Base-by-base conservation (phyloP, 2,797 vertebrate species). In the Propithecus perrieri region DNA sequence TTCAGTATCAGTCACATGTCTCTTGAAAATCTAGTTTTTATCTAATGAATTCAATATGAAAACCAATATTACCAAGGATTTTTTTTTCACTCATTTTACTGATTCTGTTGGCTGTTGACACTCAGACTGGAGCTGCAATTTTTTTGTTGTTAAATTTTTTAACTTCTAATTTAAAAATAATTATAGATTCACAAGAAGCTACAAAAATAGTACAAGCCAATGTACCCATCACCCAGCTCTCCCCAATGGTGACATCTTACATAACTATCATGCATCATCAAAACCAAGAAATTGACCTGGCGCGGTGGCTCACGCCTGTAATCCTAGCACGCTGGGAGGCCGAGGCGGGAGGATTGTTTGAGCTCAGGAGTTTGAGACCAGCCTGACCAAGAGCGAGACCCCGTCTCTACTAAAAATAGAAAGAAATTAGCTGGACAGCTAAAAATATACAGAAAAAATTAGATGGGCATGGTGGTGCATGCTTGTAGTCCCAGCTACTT, bases 11-110 rank as follows among this genome's bases (percentile, higher is more conserved):
- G 11, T 84, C 22, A 93, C 28, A 43, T 18, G 6, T 57, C 22
- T 91, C 22, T 95, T 91, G 61, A 78, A 85, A 91, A 61, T 93
- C 7, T 79, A 83, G 35, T n/a, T 88, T 91, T 86, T 69, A 30
- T 75, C 61, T n/a, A 86, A 10, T 28, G 38, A 89, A 43, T 55
- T 61, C 65, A 71, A 74, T 33, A 63, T 28, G 74, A 87, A 94
- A 93, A 93, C 35, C 59, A 89, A 5, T 48, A 91, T 76, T 57
- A 65, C 9, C 46, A 50, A 88, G 53, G 65, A 22, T 14, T 41
- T 69, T 57, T 57, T 18, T 28, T 61, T 48, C 18, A 53, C 35
- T 75, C 50, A 22, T 93, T 80, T 95, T 86, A 65, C 20, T 79
- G 38, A 85, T 35, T 74, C 55, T 35, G 46, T 61, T 92, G 53